These are phyloP conservation scores for Noctua janthina DNA, from an alignment of 2,888 invertebrate species.

Conservation along the genomic window DNA sequence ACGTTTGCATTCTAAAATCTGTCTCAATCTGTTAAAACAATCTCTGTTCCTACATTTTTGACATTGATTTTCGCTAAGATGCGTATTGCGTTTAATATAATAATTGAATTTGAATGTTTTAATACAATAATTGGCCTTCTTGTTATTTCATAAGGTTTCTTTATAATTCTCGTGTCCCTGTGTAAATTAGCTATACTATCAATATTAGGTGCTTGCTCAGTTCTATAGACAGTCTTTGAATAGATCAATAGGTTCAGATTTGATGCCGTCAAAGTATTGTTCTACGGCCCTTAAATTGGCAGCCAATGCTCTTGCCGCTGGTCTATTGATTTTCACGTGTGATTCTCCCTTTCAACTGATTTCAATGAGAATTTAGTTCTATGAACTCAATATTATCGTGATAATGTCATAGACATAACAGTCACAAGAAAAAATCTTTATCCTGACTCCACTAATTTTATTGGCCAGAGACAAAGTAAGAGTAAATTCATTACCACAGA, in stretches of 20 bases:
- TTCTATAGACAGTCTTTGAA: conserved; percentile 11
- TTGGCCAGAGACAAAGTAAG: conserved; percentile 12
- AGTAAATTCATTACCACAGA: conserved; percentile 31
- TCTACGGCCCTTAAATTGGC: conserved; percentile 38
- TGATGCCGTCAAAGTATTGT: conserved; percentile 54
- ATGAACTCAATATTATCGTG: conserved; percentile 24
- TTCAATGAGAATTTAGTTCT: conserved; percentile 48
- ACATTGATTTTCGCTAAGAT: not conserved
- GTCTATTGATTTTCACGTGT: conserved; percentile 52
- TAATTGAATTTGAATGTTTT: not conserved
- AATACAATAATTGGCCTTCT: not conserved
- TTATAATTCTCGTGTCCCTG: not conserved
- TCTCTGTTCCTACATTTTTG: not conserved
- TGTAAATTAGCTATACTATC: conserved; percentile 7
- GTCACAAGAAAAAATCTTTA: not conserved
- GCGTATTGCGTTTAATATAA: not conserved
- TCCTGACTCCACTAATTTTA: not conserved
- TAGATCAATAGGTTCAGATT: conserved; percentile 32
- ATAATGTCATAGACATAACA: not conserved
- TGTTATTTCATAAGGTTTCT: no score
- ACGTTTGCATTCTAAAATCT: not conserved
- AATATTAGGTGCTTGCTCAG: conserved; percentile 7
- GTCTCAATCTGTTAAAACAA: not conserved
- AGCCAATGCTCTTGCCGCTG: conserved; percentile 22
- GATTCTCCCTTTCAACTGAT: conserved; percentile 40